Evolutionary conservation across 2,113 vertebrate species (phyloP).

Genomic region (Stictonetta naevosa): DNA sequence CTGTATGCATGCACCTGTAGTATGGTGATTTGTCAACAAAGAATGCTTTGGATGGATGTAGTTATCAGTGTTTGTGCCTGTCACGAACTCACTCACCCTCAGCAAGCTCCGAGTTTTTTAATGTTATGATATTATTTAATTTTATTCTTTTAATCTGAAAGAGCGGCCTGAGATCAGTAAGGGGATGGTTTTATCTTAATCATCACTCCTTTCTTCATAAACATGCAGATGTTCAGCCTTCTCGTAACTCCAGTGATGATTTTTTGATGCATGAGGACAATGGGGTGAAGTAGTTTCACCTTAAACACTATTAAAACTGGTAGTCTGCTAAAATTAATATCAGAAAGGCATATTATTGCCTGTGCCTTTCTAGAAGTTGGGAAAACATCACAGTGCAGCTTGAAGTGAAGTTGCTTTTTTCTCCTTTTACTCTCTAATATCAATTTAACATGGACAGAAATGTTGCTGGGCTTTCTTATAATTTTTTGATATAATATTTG

Average conservation of each 20-base stretch:
- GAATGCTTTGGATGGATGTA: neutral
- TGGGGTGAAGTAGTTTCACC: constrained; percentile 27
- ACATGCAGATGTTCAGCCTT: constrained; percentile 43
- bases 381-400: neutral
- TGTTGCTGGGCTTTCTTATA: neutral
- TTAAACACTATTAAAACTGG: constrained; percentile 29
- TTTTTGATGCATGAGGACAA: constrained; percentile 25
- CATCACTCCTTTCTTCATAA: constrained; percentile 50
- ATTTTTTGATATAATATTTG: neutral
- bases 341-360: constrained; percentile 2
- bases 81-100: constrained; percentile 1
- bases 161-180: neutral
- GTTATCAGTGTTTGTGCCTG: neutral
- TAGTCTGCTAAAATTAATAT: constrained; percentile 13
- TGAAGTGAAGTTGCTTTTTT: neutral
- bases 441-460: neutral
- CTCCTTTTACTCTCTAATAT: neutral
- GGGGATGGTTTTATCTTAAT: constrained; percentile 47
- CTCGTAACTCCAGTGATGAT: neutral
- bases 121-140: constrained; percentile 31
- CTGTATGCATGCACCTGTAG: neutral
- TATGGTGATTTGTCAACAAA: neutral
- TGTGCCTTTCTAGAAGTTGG: neutral
- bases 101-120: neutral
- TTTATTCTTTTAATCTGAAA: constrained; percentile 53